phyloP scores from a whole-genome alignment of 2,113 vertebrate species.

The Scomber japonicus region DNA sequence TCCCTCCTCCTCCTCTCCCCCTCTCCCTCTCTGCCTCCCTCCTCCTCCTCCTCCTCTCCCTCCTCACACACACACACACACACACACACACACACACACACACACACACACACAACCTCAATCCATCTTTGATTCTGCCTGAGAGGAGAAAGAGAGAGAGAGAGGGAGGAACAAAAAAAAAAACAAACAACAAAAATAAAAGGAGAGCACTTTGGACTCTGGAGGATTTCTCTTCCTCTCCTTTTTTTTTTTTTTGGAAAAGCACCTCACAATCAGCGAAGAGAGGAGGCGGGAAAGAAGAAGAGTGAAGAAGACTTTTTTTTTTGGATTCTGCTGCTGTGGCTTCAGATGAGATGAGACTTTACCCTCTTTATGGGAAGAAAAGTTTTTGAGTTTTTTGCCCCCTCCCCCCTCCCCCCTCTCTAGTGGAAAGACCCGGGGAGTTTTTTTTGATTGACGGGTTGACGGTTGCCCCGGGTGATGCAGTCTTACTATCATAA shows the following conservation, averaged over 20 bases:
- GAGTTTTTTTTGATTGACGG: neutral
- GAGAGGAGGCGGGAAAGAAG: constrained; percentile 24
- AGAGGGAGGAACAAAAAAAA: neutral
- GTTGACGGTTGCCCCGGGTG: constrained; percentile 12
- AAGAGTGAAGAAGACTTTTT: constrained; percentile 2
- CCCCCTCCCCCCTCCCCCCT: too few relatives aligned
- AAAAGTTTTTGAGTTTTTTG: constrained; percentile 15
- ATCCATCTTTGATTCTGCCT: constrained; percentile 19
- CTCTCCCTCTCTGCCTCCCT: too few relatives aligned
- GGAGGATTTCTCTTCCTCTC: constrained; percentile 22
- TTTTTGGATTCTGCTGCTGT: constrained; percentile 21
- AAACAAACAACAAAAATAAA: too few relatives aligned
- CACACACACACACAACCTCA: constrained; percentile 2
- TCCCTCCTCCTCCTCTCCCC: too few relatives aligned
- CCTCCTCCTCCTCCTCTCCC: too few relatives aligned
- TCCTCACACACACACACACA: too few relatives aligned
- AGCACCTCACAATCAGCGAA: constrained; percentile 69
- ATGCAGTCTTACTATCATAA: constrained; percentile 19
- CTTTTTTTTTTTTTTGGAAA: constrained; percentile 15
- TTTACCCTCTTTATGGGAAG: neutral
- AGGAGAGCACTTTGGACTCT: neutral
- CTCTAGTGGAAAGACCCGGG: neutral
- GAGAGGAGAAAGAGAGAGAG: constrained; percentile 10
- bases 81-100: too few relatives aligned
- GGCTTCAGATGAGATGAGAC: constrained; percentile 10